phyloP scores from a whole-genome alignment of 2,888 invertebrate genomes.

The Geophilus truncorum region DNA sequence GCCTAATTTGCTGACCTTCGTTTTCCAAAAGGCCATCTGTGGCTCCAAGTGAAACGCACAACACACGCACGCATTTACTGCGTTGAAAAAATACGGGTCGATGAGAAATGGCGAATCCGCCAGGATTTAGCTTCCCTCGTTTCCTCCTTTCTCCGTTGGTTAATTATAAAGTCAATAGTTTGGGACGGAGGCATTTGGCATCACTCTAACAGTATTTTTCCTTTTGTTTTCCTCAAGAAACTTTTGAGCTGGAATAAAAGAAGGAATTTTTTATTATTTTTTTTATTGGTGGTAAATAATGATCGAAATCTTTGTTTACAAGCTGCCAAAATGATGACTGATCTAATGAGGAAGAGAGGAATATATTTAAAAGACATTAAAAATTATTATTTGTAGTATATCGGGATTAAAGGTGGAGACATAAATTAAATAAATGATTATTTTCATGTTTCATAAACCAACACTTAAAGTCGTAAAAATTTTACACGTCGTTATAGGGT shows the following conservation, averaged over 20 bases:
- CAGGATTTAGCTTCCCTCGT: background rate
- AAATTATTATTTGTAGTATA: background rate
- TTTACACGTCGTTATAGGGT: background rate
- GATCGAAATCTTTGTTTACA: no score
- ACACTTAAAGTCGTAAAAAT: slow-evolving; percentile 7
- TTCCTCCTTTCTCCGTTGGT: background rate
- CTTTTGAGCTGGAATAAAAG: background rate
- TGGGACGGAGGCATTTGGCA: background rate
- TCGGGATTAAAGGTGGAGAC: slow-evolving; percentile 2
- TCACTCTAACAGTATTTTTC: background rate
- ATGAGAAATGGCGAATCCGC: background rate
- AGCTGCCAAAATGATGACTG: background rate
- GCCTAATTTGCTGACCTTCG: slow-evolving; percentile 27
- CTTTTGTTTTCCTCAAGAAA: background rate
- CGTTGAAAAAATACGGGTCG: background rate
- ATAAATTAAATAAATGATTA: slow-evolving; percentile 25
- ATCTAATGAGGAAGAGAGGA: background rate
- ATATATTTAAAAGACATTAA: background rate
- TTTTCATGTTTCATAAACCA: slow-evolving; percentile 24
- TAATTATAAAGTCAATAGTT: slow-evolving; percentile 7
- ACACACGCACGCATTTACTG: slow-evolving; percentile 14
- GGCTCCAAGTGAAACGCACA: slow-evolving; percentile 25
- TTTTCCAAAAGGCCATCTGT: slow-evolving; percentile 22
- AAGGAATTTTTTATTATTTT: background rate
- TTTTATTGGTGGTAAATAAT: no score